Evolutionary conservation across 2,797 vertebrate genomes (phyloP).

Genomic region (Tokudaia muenninki): DNA sequence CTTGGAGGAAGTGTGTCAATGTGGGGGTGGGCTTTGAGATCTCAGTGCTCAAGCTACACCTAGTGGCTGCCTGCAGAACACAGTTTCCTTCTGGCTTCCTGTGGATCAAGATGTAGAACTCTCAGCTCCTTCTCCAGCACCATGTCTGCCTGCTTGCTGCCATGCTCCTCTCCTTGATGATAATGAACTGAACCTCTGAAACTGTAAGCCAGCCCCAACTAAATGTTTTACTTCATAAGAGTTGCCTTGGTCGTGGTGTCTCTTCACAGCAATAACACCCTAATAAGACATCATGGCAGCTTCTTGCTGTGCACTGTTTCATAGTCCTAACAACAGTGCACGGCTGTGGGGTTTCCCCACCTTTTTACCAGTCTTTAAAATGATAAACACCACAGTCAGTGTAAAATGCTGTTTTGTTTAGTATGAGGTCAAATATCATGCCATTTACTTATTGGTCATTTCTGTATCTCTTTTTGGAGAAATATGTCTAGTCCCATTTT

Average conservation of each 20-base stretch:
- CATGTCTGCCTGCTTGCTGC: background rate
- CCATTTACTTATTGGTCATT: background rate
- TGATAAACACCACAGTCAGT: background rate
- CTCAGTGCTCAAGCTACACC: no score
- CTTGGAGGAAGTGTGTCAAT: background rate
- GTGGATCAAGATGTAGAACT: background rate
- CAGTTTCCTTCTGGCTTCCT: no score
- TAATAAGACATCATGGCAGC: background rate
- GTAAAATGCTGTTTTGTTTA: background rate
- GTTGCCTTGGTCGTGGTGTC: no score
- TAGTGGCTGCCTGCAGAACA: background rate
- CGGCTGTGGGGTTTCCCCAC: background rate
- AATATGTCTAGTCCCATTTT: conserved; percentile 13
- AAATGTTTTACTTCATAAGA: no score
- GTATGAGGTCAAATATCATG: background rate
- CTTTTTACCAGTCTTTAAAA: background rate
- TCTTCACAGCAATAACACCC: no score
- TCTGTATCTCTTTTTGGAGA: background rate
- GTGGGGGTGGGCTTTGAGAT: background rate
- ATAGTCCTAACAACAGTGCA: background rate
- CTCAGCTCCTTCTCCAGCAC: background rate
- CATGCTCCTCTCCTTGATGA: no score
- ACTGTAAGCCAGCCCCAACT: no score
- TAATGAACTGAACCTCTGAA: background rate
- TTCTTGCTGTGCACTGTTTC: background rate